Conservation (phyloP, 2,113 vertebrate genomes). For the Balaeniceps rex region DNA sequence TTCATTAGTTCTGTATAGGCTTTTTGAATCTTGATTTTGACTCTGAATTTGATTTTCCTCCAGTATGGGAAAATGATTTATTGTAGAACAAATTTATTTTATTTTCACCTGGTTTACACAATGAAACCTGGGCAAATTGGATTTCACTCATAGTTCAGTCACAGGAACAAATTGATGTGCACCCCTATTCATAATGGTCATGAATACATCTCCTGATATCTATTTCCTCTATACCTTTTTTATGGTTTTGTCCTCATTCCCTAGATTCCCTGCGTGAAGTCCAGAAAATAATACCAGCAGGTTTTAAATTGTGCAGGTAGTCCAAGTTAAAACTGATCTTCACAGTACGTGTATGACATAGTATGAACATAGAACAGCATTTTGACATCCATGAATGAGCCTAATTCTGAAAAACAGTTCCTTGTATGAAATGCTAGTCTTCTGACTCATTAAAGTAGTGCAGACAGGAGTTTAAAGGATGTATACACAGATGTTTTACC, state of each 20-base stretch:
- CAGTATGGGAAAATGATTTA: background rate
- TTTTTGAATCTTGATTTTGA: background rate
- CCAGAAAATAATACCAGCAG: background rate
- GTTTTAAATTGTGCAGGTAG: background rate
- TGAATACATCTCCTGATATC: background rate
- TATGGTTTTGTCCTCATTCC: background rate
- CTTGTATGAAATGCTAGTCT: background rate
- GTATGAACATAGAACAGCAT: background rate
- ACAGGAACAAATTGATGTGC: background rate
- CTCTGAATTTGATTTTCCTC: background rate
- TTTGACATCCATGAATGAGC: background rate
- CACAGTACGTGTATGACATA: background rate
- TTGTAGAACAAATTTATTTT: background rate
- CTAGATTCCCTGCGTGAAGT: background rate
- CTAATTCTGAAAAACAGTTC: background rate
- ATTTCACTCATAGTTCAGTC: background rate
- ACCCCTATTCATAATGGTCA: background rate
- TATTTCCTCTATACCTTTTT: background rate
- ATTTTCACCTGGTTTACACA: conserved; percentile 7
- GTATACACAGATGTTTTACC: background rate
- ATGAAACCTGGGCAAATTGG: background rate
- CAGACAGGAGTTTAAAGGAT: background rate
- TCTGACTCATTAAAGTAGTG: background rate
- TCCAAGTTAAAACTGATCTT: background rate
- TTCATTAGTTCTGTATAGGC: background rate